Percentiles rank a stretch among this genome's conserved stretches.
These are phyloP conservation scores for Gymnobelideus leadbeateri DNA, from an alignment of 2,113 vertebrate genomes.

Conservation along the genomic window DNA sequence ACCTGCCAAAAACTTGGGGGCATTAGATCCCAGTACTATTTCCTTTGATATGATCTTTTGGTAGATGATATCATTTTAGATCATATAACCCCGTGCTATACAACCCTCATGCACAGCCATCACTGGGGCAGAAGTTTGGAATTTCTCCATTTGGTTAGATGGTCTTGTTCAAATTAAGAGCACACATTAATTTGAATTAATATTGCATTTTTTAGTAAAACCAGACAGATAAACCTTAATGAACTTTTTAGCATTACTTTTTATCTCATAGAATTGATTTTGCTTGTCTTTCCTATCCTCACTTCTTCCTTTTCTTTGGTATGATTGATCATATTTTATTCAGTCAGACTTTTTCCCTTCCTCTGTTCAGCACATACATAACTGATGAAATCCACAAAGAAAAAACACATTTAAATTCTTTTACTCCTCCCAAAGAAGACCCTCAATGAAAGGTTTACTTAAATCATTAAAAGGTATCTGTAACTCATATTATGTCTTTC, in stretches of 20 bases:
- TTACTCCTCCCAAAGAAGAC: constrained; percentile 75
- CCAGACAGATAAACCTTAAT: neutral
- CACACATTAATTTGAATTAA: neutral
- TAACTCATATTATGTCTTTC: constrained; percentile 53
- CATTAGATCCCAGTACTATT: neutral
- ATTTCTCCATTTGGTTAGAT: neutral
- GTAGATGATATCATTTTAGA: neutral
- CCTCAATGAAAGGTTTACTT: constrained; percentile 72
- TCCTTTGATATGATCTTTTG: neutral
- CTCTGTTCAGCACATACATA: constrained; percentile 77
- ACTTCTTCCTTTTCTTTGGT: constrained; percentile 49
- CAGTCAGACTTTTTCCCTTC: constrained; percentile 72
- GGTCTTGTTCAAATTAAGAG: neutral
- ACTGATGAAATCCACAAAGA: constrained; percentile 80
- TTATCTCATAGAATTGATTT: neutral
- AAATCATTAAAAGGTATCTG: constrained; percentile 74
- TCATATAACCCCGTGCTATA: neutral
- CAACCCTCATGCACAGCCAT: neutral
- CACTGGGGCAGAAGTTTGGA: neutral
- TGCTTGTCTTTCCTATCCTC: neutral
- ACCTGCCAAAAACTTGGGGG: neutral
- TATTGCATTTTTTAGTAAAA: neutral
- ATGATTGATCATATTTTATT: constrained; percentile 54
- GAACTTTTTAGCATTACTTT: neutral
- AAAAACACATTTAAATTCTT: constrained; percentile 74